Conservation (phyloP, 2,888 invertebrate species). For the Zhengitettix transpicula region DNA sequence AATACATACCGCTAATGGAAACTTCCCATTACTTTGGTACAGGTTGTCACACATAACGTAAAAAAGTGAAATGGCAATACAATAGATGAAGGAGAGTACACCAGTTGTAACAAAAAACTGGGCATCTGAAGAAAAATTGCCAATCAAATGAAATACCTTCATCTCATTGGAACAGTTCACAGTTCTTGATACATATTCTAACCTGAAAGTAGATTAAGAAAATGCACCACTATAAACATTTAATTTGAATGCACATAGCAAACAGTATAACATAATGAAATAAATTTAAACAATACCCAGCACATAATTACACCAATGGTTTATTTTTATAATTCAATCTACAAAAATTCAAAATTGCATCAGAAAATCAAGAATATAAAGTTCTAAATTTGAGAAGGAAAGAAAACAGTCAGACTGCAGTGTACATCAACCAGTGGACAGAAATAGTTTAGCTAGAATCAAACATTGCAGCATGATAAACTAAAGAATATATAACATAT, state of each 20-base stretch:
- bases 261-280: no score
- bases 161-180: background rate
- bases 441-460: no score
- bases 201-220: constrained; percentile 5
- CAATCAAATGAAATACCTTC: constrained; percentile 15
- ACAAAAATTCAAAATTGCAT: no score
- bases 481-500: no score
- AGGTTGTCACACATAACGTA: constrained; percentile 29
- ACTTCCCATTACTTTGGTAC: constrained; percentile 30
- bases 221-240: background rate
- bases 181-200: constrained; percentile 5
- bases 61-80: constrained; percentile 31
- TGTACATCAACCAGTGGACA: no score
- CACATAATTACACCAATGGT: no score
- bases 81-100: constrained; percentile 45
- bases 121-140: constrained; percentile 36
- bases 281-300: no score
- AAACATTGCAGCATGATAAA: no score
- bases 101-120: constrained; percentile 55
- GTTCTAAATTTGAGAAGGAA: no score
- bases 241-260: background rate
- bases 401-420: no score
- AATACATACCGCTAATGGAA: constrained; percentile 27
- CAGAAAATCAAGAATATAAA: no score
- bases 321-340: no score